Evolutionary conservation across 1,140 invertebrate species (phyloP).

Genomic region (Diploscapter pachys): DNA sequence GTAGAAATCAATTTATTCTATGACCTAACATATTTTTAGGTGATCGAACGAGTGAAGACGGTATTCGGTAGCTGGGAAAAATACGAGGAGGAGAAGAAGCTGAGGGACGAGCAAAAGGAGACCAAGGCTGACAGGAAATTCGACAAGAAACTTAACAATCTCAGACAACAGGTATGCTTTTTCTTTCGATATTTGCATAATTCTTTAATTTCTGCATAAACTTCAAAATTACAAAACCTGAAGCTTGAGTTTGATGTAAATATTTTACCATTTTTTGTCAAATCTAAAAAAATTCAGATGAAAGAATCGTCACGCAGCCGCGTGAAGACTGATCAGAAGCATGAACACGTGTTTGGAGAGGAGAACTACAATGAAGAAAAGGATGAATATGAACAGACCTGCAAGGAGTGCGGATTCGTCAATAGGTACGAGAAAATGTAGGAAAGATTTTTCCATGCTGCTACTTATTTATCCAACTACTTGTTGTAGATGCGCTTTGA

Average conservation of each 20-base stretch:
- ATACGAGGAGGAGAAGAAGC: constrained; percentile 45
- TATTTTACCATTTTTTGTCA: constrained; percentile 5
- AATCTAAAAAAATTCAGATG: constrained; percentile 28
- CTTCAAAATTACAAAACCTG: no score
- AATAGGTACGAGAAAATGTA: constrained; percentile 52
- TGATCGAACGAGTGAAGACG: constrained; percentile 44
- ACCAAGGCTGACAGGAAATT: constrained; percentile 43
- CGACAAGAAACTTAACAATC: constrained; percentile 54
- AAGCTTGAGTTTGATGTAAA: constrained; percentile 13
- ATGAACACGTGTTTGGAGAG: constrained; percentile 47
- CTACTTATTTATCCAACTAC: background rate
- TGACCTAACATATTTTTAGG: constrained; percentile 33
- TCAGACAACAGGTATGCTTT: constrained; percentile 50
- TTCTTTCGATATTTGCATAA: background rate
- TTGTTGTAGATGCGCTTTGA: background rate
- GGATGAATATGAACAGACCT: constrained; percentile 43
- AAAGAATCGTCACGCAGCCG: constrained; percentile 17
- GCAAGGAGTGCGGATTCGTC: constrained; percentile 43
- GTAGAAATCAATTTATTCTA: constrained; percentile 1
- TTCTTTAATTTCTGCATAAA: no score
- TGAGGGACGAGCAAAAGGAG: constrained; percentile 36
- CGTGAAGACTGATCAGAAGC: constrained; percentile 20
- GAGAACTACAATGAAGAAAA: constrained; percentile 39
- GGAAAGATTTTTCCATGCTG: background rate
- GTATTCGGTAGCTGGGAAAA: constrained; percentile 48